Evolutionary conservation across 53 echinoderm and acorn worm genomes (phyloP), one percentile per base, ranked within the genome.

Genomic region (Luidia sarsii): DNA sequence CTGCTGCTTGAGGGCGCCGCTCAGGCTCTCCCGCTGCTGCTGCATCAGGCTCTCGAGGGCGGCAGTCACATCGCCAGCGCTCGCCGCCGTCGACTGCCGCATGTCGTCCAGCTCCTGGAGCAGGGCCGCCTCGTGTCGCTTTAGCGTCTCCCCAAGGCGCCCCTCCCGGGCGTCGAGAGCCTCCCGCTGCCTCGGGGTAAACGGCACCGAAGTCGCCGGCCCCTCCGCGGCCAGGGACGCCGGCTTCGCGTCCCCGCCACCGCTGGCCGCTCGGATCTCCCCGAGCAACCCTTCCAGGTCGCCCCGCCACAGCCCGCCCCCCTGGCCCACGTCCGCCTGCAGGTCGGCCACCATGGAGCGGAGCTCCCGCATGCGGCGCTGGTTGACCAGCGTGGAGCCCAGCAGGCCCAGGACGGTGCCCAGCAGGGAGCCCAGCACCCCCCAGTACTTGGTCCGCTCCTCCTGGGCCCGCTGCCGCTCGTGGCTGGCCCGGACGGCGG

Each of bases 371-470:
- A 88, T 92, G 21, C 94, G 72, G 16, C 81, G 72, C 22, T 91
- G 89, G 37, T 90, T 94, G 51, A 91, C 71, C 13, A 89, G 31
- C 6, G 82, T 86, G 18, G 91, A 89, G 7, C 99, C 99, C 41
- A 91, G 33, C 45, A 99, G 71, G 9, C 94, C 99, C 14, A 99
- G 81, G 0, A 91, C 56, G 7, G 93, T 94, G 4, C 94, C 94
- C 28, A 89, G 54, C 10, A 99, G 54, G 0, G 94, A 91, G 20
- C 89, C 84, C 13, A 94, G 94, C 25, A 99, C 50, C 4, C 91
- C 94, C 94, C 94, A 94, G 56, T 99, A 99, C 37, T 99, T 99
- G n/a, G 91, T 89, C 7, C 91, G 83, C 65, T 94, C 94, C 30
- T 93, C 94, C 23, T 93, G 93, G 1, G 86, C 85, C 54, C 91